Base-by-base conservation (phyloP, 2,888 invertebrate species). In the Drosophila neonasuta region DNA sequence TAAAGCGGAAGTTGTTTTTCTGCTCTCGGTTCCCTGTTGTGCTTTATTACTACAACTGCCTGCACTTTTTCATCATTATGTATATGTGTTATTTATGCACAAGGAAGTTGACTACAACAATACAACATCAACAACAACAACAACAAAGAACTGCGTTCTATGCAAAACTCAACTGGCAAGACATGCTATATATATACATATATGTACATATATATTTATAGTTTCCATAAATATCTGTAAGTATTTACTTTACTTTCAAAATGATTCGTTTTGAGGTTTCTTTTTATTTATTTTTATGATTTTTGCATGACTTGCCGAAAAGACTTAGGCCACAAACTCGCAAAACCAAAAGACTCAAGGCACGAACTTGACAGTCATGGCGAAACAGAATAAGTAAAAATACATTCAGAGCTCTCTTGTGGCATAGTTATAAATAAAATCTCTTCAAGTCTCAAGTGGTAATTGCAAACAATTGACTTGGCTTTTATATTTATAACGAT, bases 351-450 rank as follows among this genome's bases (percentile, higher is more conserved):
- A 76, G 78, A 83, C 74, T 80, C 77, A 75, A 61, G 65, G 39
- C 68, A 79, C 76, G 68, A 86, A 80, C 86, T 77, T 72, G 76
- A 65, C 66, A 79, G 80, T 80, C 80, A 79, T 64, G 66, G 65
- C 50, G 32, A 50, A 50, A 41, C 57, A 58, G 36, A 52, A 60
- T 48, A 71, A 61, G 42, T 44, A 60, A 45, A 69, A 71, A 67
- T 57, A 48, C 39, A 48, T 17, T 42, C 15, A 41, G 39, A 46
- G 61, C 59, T 60, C 46, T 67, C 73, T 73, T 63, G 60, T 44
- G 62, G 62, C 50, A 71, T 52, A 66, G 66, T 79, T 77, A 77
- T 63, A 75, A 71, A 62, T 79, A 77, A 51, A 59, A 32, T 55
- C 36, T 54, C 13, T 36, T 36, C 41, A 45, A 34, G 61, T 64